Evolutionary conservation across 2,113 vertebrate genomes (phyloP).

Genomic region (Synodontis membranacea): DNA sequence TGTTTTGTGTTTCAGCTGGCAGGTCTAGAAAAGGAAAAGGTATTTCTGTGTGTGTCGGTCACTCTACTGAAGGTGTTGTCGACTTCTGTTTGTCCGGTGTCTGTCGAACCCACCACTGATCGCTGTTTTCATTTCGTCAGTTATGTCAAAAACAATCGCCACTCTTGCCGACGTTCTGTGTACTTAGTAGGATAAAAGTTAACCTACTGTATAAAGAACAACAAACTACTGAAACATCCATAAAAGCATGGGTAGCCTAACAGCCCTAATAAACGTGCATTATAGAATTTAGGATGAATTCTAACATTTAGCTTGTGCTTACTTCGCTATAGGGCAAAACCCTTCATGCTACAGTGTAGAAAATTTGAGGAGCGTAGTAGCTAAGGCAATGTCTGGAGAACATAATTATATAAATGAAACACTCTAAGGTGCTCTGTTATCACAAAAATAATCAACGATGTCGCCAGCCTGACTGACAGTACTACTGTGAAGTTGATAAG

Average conservation of each 20-base stretch:
- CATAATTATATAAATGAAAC: not conserved
- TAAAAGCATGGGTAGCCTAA: not conserved
- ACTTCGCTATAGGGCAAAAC: not conserved
- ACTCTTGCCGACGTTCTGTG: not conserved
- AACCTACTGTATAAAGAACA: not conserved
- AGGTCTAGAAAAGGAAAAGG: conserved; percentile 75
- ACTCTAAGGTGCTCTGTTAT: too few relatives aligned
- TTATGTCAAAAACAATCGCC: not conserved
- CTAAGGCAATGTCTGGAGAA: not conserved
- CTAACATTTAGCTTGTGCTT: not conserved
- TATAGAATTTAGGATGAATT: not conserved
- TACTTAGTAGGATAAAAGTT: not conserved
- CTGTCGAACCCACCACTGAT: not conserved
- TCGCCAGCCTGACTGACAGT: not conserved
- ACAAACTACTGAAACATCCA: not conserved
- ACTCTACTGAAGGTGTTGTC: conserved; percentile 21
- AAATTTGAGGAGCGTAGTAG: not conserved
- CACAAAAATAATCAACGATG: not conserved
- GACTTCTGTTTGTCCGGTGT: conserved; percentile 27
- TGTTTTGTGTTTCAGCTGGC: conserved; percentile 79
- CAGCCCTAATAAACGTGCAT: not conserved
- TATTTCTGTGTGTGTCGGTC: conserved; percentile 63
- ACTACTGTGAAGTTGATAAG: not conserved
- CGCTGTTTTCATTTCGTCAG: conserved; percentile 26
- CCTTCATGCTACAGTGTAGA: too few relatives aligned